Evolutionary conservation across 2,797 vertebrate genomes (phyloP).

Genomic region (Rousettus madagascariensis): DNA sequence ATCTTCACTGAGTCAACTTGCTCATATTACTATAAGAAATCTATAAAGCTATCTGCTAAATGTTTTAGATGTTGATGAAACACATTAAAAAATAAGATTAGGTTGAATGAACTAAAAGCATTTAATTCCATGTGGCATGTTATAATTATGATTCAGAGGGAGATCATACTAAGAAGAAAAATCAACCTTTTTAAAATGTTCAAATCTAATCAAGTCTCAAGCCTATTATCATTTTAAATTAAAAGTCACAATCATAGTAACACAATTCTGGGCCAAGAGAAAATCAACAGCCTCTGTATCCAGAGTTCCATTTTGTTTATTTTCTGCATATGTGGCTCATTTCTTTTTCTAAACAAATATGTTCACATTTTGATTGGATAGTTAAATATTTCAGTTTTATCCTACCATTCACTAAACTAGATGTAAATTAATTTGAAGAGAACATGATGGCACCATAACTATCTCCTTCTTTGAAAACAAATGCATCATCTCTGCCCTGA

Average conservation of each 20-base stretch:
- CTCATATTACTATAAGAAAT: background rate
- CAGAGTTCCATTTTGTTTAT: slow-evolving; percentile 21
- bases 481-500: background rate
- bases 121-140: background rate
- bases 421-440: slow-evolving; percentile 63
- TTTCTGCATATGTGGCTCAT: background rate
- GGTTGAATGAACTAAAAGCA: background rate
- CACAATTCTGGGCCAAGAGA: background rate
- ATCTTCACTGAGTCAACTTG: background rate
- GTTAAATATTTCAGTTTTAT: slow-evolving; percentile 62
- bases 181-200: slow-evolving; percentile 23
- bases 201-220: slow-evolving; percentile 42
- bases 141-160: background rate
- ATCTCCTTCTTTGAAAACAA: slow-evolving; percentile 49
- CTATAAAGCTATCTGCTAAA: background rate
- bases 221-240: slow-evolving; percentile 61
- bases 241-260: slow-evolving; percentile 61
- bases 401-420: slow-evolving; percentile 16
- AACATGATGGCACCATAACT: background rate
- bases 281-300: background rate
- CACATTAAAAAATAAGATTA: slow-evolving; percentile 49
- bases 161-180: background rate
- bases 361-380: slow-evolving; percentile 42
- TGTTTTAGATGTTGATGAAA: background rate
- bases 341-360: slow-evolving; percentile 50